Evolutionary conservation across 1,140 invertebrate genomes (phyloP).

Genomic region (Acyrthosiphon pisum): DNA sequence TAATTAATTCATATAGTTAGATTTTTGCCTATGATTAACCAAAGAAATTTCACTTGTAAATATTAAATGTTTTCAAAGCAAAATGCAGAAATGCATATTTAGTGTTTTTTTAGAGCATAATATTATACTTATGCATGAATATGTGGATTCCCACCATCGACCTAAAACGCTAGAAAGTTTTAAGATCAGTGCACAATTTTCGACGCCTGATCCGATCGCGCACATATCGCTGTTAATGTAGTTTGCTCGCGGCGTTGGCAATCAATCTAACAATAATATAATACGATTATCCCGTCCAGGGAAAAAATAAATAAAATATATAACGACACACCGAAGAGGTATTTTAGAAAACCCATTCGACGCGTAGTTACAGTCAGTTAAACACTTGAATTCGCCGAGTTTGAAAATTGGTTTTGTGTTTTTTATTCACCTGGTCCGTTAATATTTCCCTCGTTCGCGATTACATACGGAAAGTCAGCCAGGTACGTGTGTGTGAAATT

Average conservation of each 20-base stretch:
- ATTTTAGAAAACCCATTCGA: background rate
- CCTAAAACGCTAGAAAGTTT: background rate
- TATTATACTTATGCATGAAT: background rate
- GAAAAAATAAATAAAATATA: background rate
- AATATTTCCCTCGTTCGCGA: background rate
- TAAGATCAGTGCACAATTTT: background rate
- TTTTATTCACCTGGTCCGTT: background rate
- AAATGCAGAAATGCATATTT: too few species aligned
- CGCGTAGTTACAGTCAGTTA: background rate
- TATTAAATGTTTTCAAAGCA: background rate
- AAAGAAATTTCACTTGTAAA: too few species aligned
- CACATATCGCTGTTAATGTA: too few species aligned
- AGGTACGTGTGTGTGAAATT: background rate
- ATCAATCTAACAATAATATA: too few species aligned
- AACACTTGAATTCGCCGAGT: background rate
- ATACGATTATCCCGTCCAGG: too few species aligned
- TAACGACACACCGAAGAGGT: background rate
- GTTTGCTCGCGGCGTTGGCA: too few species aligned
- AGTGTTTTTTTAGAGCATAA: background rate
- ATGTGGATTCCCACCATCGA: background rate
- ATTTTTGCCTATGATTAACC: too few species aligned
- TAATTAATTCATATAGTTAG: too few species aligned
- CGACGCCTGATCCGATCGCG: too few species aligned
- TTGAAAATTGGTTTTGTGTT: background rate
- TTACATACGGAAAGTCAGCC: background rate